Base-by-base conservation (phyloP, 2,888 invertebrate genomes). In the Agonopterix arenella region DNA sequence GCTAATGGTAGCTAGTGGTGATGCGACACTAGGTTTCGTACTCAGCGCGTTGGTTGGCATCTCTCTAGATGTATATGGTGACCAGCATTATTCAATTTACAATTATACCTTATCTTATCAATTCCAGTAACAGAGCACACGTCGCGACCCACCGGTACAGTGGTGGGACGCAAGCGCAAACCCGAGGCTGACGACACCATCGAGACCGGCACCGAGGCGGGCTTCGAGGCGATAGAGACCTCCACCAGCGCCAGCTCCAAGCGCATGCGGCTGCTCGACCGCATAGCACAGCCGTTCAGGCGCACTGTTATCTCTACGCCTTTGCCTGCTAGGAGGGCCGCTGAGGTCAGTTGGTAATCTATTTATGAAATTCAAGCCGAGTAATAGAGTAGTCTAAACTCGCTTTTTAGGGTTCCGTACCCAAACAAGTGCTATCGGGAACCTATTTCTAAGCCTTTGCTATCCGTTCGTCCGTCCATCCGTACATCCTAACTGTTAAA, bases 151-250 rank as follows among this genome's bases (percentile, higher is more conserved):
- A 86, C 82, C 0, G 85, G 80, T 46, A 76, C 88, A 0, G 89
- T 89, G 41, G 86, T 88, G 36, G 89, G 89, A 0, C 82, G 89
- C 62, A 89, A 89, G 59, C 83, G 89, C 11, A 78, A 79, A 54
- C 83, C 84, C 0, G 81, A 49, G 11, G 9, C 9, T 8, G 43
- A 44, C 36, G 43, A 57, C 46, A 36, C 11, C 43, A 3, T 45
- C 0, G 70, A 60, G 47, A 4, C 48, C 0, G 69, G 48, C 10
- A 46, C 11, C 4, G 67, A 63, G 36, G 59, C 54, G 2, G 42
- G 36, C 11, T 58, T 44, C 46, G 57, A 52, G 45, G 58, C 48
- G 8, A 53, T 46, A 4, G 57, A 62, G 16, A 45, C 47, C 44
- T 47, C 45, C 41, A 37, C 52, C 48, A 36, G 43, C 44, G 46